Evolutionary conservation across 2,113 vertebrate species (phyloP).

Genomic region (Phalacrocorax brasilianus): DNA sequence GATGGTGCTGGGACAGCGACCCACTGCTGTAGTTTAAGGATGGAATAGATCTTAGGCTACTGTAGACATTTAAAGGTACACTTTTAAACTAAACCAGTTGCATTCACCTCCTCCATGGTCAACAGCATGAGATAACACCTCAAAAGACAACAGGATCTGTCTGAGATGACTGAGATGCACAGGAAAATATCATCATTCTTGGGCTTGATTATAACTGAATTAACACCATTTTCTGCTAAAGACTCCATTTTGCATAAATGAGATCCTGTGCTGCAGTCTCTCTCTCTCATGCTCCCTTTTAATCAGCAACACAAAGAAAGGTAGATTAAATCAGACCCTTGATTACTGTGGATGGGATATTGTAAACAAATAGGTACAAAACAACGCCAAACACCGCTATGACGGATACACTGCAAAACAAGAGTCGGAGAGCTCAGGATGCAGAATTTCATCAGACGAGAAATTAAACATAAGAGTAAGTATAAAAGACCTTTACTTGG

Average conservation of each 20-base stretch:
- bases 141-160: not conserved
- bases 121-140: not conserved
- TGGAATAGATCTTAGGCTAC: not conserved
- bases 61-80: not conserved
- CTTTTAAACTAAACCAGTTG: not conserved
- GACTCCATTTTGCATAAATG: not conserved
- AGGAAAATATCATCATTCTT: not conserved
- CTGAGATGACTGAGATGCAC: not conserved
- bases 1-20: accelerated
- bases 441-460: not conserved
- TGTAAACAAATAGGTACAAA: not conserved
- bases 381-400: not conserved
- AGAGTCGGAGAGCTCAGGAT: not conserved
- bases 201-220: not conserved
- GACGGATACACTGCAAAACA: not conserved
- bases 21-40: not conserved
- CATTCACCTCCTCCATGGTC: not conserved
- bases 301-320: not conserved
- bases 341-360: not conserved
- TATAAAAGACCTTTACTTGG: no score
- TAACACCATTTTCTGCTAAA: not conserved
- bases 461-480: not conserved
- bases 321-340: not conserved
- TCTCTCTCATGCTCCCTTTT: not conserved
- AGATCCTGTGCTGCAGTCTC: not conserved